A percentile compares a stretch with the other conserved stretches of the same genome.
phyloP scores from a whole-genome alignment of 2,888 invertebrate genomes.

The Papilio demoleus region DNA sequence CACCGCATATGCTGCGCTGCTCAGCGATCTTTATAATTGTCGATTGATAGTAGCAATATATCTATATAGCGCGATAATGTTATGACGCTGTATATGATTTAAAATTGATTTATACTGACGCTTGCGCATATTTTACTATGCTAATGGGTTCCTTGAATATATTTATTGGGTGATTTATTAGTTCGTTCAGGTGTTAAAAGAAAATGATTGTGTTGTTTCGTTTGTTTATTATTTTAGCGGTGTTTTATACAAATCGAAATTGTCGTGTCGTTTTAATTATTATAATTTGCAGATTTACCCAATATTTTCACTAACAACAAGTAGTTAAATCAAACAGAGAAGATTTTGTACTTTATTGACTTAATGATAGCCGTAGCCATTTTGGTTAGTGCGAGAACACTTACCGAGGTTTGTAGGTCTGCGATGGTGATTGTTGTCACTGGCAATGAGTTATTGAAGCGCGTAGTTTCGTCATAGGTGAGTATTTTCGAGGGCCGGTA shows the following conservation, averaged over 20 bases:
- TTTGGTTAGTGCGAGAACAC: neutral
- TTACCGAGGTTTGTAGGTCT: neutral
- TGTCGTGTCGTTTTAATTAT: neutral
- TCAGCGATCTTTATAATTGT: constrained; percentile 76
- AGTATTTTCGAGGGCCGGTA: constrained; percentile 73
- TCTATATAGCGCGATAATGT: constrained; percentile 45
- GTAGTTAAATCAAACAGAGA: too few species aligned
- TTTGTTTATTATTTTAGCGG: neutral
- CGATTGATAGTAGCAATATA: constrained; percentile 61
- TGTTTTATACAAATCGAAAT: too few species aligned
- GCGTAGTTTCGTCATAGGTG: constrained; percentile 68
- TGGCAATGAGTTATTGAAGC: constrained; percentile 52
- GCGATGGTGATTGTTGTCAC: constrained; percentile 43
- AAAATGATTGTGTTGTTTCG: constrained; percentile 1
- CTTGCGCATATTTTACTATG: constrained; percentile 28
- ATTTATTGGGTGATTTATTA: constrained; percentile 38
- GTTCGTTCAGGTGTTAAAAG: constrained; percentile 19
- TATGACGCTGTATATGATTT: constrained; percentile 34
- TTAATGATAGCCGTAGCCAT: too few species aligned
- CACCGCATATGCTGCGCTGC: constrained; percentile 66
- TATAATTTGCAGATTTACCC: too few species aligned
- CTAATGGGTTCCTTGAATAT: constrained; percentile 23
- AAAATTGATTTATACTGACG: constrained; percentile 34
- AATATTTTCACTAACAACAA: neutral
- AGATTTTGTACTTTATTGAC: too few species aligned